Conservation (phyloP, 2,797 vertebrate genomes). For the Halcyon chelicuti region DNA sequence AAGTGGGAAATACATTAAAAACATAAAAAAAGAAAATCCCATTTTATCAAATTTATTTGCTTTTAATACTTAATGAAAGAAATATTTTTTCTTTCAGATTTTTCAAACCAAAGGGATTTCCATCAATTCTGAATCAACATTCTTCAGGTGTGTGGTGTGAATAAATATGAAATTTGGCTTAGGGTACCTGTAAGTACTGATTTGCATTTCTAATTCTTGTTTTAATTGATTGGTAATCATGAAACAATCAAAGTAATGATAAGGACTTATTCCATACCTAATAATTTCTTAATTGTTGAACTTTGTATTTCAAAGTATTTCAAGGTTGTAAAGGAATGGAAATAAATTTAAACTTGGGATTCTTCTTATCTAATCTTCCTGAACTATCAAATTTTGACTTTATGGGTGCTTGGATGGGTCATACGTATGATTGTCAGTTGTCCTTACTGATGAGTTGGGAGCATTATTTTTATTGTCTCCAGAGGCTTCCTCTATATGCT, state of each 20-base stretch:
- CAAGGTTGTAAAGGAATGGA: not conserved
- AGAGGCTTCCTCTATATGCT: not conserved
- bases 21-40: rapidly evolving
- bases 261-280: not conserved
- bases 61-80: not conserved
- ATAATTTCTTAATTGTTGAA: not conserved
- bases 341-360: not conserved
- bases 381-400: not conserved
- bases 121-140: not conserved
- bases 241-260: not conserved
- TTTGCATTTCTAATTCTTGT: not conserved
- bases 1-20: not conserved
- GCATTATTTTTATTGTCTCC: not conserved
- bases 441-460: not conserved
- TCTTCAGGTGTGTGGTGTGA: not conserved
- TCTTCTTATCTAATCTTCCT: not conserved
- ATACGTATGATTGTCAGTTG: not conserved
- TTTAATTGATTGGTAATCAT: not conserved
- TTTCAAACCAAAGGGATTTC: not conserved
- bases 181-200: not conserved
- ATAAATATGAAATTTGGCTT: not conserved
- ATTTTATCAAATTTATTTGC: not conserved
- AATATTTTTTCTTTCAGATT: not conserved
- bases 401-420: not conserved
- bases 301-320: not conserved